phyloP scores from a whole-genome alignment of 1,140 invertebrate genomes.

The Drosophila nigromelanica region DNA sequence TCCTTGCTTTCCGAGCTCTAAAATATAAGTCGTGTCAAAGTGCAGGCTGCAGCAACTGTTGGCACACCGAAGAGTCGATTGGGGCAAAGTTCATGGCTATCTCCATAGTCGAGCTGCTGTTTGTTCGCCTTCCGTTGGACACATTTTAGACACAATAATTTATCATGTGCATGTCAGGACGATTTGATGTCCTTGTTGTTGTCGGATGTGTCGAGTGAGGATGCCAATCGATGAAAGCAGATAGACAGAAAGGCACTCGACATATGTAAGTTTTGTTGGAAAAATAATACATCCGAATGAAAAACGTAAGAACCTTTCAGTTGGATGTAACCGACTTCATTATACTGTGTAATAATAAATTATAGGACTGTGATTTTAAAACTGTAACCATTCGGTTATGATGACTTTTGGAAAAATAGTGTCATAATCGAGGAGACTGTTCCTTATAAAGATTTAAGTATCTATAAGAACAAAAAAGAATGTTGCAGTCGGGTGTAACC shows the following conservation, averaged over 20 bases:
- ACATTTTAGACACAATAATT: constrained; percentile 61
- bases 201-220: constrained; percentile 41
- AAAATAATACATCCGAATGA: too few relatives aligned
- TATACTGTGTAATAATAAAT: too few relatives aligned
- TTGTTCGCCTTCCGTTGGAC: not conserved
- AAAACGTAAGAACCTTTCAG: too few relatives aligned
- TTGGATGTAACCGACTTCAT: too few relatives aligned
- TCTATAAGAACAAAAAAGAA: too few relatives aligned
- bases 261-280: not conserved
- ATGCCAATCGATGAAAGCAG: constrained; percentile 55
- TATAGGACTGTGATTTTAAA: too few relatives aligned
- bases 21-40: constrained; percentile 62
- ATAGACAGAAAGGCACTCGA: constrained; percentile 13
- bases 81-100: constrained; percentile 7
- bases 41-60: constrained; percentile 50
- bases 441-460: too few relatives aligned
- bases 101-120: not conserved
- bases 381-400: too few relatives aligned
- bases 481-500: too few relatives aligned
- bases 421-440: too few relatives aligned
- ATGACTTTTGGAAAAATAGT: too few relatives aligned
- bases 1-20: constrained; percentile 12
- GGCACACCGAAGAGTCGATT: not conserved
- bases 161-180: constrained; percentile 65
- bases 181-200: constrained; percentile 50